Evolutionary conservation across 2,113 vertebrate genomes (phyloP).

Genomic region (Engraulis encrasicolus): DNA sequence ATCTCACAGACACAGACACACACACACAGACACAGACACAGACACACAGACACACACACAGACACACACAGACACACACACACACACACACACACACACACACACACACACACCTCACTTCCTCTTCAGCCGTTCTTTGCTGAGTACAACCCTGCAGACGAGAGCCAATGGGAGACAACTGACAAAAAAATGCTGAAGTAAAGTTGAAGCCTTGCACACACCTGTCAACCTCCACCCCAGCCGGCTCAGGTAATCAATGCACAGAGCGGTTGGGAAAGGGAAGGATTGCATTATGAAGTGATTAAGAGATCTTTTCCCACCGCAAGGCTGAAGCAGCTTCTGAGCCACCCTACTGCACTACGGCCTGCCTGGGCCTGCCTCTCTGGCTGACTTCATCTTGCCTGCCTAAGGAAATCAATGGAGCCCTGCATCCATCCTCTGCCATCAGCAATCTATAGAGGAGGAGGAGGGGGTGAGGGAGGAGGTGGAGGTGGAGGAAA

Average conservation of each 20-base stretch:
- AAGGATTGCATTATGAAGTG: conserved; percentile 68
- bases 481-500: too few relatives aligned
- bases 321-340: conserved; percentile 58
- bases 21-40: too few relatives aligned
- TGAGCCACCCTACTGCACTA: conserved; percentile 36
- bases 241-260: conserved; percentile 65
- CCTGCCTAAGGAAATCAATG: conserved; percentile 59
- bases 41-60: too few relatives aligned
- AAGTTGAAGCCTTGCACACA: conserved; percentile 48
- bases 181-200: neutral
- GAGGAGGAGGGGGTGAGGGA: too few relatives aligned
- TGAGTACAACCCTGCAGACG: conserved; percentile 29
- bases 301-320: conserved; percentile 69
- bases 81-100: too few relatives aligned
- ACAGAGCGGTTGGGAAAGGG: neutral
- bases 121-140: conserved; percentile 19
- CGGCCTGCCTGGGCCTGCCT: too few relatives aligned
- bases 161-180: conserved; percentile 9
- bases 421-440: conserved; percentile 48
- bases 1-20: too few relatives aligned
- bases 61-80: too few relatives aligned
- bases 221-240: conserved; percentile 48
- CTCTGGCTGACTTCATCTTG: too few relatives aligned
- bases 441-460: conserved; percentile 50
- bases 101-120: neutral